Conservation (phyloP, 37 sponge, comb jelly and placozoan genomes). For the Petrosia ficiformis region DNA sequence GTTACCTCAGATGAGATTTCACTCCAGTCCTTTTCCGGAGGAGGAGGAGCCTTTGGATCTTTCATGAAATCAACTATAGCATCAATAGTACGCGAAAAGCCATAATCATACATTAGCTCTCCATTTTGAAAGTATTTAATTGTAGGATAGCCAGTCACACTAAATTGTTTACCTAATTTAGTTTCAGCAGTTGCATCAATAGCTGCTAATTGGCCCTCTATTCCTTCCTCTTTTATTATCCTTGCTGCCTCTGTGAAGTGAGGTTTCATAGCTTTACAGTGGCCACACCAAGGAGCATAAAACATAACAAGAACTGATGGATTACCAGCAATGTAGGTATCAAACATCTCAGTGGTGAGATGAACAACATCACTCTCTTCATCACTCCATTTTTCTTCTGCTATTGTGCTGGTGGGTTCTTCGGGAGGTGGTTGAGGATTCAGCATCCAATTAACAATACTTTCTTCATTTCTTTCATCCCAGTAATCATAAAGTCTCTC, state of each 20-base stretch:
- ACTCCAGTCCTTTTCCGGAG: slow-evolving; percentile 81
- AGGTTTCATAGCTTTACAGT: slow-evolving; percentile 95
- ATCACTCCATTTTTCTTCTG: slow-evolving; percentile 60
- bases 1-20: slow-evolving; percentile 57
- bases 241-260: slow-evolving; percentile 71
- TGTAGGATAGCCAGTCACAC: slow-evolving; percentile 77
- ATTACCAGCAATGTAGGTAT: slow-evolving; percentile 51
- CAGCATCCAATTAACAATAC: slow-evolving; percentile 75
- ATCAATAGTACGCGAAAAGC: slow-evolving; percentile 47
- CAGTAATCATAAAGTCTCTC: slow-evolving; percentile 45
- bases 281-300: slow-evolving; percentile 96
- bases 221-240: slow-evolving; percentile 54
- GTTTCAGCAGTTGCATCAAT: slow-evolving; percentile 78
- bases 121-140: slow-evolving; percentile 82
- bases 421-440: slow-evolving; percentile 55
- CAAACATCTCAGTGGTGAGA: slow-evolving; percentile 72
- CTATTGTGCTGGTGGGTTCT: slow-evolving; percentile 13
- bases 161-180: slow-evolving; percentile 49
- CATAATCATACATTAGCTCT: slow-evolving; percentile 58
- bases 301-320: slow-evolving; percentile 94
- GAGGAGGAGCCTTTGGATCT: slow-evolving; percentile 86
- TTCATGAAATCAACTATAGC: slow-evolving; percentile 90
- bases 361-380: slow-evolving; percentile 79
- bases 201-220: slow-evolving; percentile 76
- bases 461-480: slow-evolving; percentile 63